A percentile compares a stretch with the other conserved stretches of the same genome.
Conservation (phyloP, 2,888 invertebrate species). For the Embidobia sp. region DNA sequence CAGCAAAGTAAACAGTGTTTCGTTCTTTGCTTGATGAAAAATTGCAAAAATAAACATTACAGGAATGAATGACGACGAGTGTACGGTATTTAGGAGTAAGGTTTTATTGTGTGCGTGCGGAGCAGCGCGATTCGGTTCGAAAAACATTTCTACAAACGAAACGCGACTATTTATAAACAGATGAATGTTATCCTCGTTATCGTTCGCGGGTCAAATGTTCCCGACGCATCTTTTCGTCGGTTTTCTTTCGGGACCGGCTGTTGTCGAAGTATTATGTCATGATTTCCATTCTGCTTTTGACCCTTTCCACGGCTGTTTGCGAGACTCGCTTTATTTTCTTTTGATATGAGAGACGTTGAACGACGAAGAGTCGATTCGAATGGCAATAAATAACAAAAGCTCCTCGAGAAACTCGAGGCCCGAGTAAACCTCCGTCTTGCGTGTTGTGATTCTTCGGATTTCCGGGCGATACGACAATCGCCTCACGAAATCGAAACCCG, state of each 20-base stretch:
- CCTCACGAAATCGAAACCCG: constrained; percentile 74
- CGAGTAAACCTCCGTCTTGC: constrained; percentile 27
- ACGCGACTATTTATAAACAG: constrained; percentile 63
- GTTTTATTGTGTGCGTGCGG: constrained; percentile 52
- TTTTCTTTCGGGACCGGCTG: constrained; percentile 11
- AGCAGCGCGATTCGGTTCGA: constrained; percentile 34
- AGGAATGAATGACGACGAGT: constrained; percentile 48
- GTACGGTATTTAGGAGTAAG: constrained; percentile 18
- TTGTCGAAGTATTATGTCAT: constrained; percentile 20
- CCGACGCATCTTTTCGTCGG: constrained; percentile 6
- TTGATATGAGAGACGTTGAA: constrained; percentile 54
- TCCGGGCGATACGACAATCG: constrained; percentile 38
- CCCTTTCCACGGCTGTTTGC: constrained; percentile 20
- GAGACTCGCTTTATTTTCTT: constrained; percentile 48
- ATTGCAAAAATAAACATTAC: constrained; percentile 60
- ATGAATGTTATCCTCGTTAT: constrained; percentile 63
- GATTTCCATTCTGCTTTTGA: constrained; percentile 37
- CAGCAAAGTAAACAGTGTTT: constrained; percentile 39
- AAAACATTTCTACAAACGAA: constrained; percentile 61
- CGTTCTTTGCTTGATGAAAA: constrained; percentile 55
- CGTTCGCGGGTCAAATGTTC: constrained; percentile 1
- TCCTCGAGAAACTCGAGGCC: constrained; percentile 72
- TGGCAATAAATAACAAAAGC: constrained; percentile 76
- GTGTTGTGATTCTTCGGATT: constrained; percentile 52
- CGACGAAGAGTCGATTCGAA: constrained; percentile 69